A percentile compares a stretch with the other conserved stretches of the same genome.
phyloP scores from a whole-genome alignment of 2,797 vertebrate genomes.

The Helostoma temminkii region DNA sequence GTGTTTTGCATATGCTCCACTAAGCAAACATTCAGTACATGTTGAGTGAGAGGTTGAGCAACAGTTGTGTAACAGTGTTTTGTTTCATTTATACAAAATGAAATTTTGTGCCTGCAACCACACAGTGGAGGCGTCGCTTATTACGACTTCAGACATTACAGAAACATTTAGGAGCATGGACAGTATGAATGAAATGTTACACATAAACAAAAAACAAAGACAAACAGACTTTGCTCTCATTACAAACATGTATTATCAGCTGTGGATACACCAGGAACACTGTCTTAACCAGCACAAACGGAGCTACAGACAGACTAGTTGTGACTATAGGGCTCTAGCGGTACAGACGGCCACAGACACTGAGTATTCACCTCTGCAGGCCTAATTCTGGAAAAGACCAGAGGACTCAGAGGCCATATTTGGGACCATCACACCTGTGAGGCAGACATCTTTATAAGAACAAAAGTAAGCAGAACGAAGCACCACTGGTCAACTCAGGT shows the following conservation, averaged over 20 bases:
- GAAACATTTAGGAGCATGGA: neutral
- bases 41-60: neutral
- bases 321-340: constrained; percentile 48
- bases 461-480: constrained; percentile 48
- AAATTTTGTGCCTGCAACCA: neutral
- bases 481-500: constrained; percentile 4
- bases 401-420: constrained; percentile 84
- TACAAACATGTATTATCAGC: constrained; percentile 25
- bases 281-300: constrained; percentile 6
- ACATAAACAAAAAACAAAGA: constrained; percentile 42
- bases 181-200: constrained; percentile 20
- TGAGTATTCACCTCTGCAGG: constrained; percentile 78
- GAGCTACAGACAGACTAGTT: constrained; percentile 48
- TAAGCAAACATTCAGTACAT: neutral
- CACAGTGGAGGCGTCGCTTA: neutral
- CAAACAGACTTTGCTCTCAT: constrained; percentile 43
- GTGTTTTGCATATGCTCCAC: neutral
- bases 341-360: constrained; percentile 58
- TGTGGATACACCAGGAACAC: constrained; percentile 13
- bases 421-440: constrained; percentile 85
- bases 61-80: neutral
- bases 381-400: constrained; percentile 86
- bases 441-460: constrained; percentile 71
- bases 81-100: neutral
- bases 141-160: neutral